A percentile compares a stretch with the other conserved stretches of the same genome.
These are phyloP conservation scores for Bubo bubo DNA, from an alignment of 2,113 vertebrate species.

Conservation along the genomic window DNA sequence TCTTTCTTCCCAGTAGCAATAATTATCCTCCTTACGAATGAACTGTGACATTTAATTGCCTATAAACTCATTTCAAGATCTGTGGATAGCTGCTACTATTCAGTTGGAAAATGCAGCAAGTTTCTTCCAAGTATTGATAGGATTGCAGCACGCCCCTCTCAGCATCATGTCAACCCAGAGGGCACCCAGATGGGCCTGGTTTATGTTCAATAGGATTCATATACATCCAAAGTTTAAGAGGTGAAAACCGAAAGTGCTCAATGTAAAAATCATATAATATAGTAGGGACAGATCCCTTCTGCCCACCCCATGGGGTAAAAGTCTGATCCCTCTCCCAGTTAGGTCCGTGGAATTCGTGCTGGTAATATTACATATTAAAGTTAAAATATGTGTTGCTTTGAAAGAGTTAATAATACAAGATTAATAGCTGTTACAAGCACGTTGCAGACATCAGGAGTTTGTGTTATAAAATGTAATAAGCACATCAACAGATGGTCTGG, in stretches of 20 bases:
- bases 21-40: neutral
- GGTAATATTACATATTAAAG: neutral
- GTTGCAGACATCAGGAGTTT: neutral
- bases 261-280: neutral
- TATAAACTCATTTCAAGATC: slow-evolving; percentile 31
- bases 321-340: neutral
- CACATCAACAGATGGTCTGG: slow-evolving; percentile 39
- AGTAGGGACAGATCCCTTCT: neutral
- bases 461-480: slow-evolving; percentile 34
- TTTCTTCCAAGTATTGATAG: neutral
- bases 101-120: neutral
- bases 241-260: neutral
- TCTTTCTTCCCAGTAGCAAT: neutral
- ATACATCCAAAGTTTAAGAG: neutral
- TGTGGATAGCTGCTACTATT: neutral
- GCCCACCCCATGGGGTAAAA: neutral
- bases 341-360: neutral
- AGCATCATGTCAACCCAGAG: accelerated
- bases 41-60: slow-evolving; percentile 30
- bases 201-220: neutral
- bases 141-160: neutral
- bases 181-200: neutral
- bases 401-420: neutral
- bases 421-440: neutral
- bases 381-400: neutral